Base-by-base conservation (phyloP, 2,797 vertebrate species). In the Columba guinea region DNA sequence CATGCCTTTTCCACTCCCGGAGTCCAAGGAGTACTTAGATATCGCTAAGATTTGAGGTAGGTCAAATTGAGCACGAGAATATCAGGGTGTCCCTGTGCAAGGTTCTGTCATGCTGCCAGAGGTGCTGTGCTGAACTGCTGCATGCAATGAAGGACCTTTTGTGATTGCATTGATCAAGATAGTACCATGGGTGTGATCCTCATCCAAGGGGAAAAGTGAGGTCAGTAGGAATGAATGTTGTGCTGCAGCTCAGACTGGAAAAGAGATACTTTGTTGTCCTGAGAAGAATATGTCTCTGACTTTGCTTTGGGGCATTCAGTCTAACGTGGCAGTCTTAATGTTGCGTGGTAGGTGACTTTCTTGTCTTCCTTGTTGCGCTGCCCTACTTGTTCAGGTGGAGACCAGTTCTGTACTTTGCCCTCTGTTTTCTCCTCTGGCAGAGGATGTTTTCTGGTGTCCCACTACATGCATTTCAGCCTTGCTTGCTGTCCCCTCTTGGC, bases 151-250 rank as follows among this genome's bases (percentile, higher is more conserved):
- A 46, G 59, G 73, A 37, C 30, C 3, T 93, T 53, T 53, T 70
- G 59, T 67, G 77, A 69, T 86, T 95, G 81, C 84, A 49, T 56
- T 94, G 90, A 92, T 95, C 93, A 87, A 94, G 95, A 92, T 46
- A 77, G 28, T 39, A 35, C 39, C 0, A 3, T 70, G 74, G 77
- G 88, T 7, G 70, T 82, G 92, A 67, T 88, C 13, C 21, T 94
- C 59, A 34, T 93, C 59, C 84, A 65, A 63, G 44, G 70, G 58
- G 88, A 92, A 62, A 34, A 49, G 70, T 89, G 90, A 93, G 68
- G 74, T 94, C 84, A 84, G 70, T 64, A 24, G 60, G 81, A 92
- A 90, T 93, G 70, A 90, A 92, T 94, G 84, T 37, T 79, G 88
- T 80, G 52, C 70, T 93, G 63, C 90, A 87, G 49, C 63, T 89